These are phyloP conservation scores for Ceratitis capitata DNA, from an alignment of 1,140 invertebrate species.

Conservation along the genomic window DNA sequence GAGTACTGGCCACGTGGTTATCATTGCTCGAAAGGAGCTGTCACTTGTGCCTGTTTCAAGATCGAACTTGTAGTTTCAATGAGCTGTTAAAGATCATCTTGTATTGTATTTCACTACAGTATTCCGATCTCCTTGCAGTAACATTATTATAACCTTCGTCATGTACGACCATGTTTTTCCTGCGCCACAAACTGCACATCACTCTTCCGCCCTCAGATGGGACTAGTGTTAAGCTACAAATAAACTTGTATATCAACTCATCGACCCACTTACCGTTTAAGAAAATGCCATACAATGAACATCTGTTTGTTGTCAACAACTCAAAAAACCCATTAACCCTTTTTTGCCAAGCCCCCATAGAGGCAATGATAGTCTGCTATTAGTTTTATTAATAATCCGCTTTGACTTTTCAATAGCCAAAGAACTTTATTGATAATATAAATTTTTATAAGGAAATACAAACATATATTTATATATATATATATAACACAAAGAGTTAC, in stretches of 20 bases:
- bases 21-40: too few species aligned
- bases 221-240: too few species aligned
- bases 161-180: too few species aligned
- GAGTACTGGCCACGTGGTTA: too few species aligned
- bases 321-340: slow-evolving; percentile 18
- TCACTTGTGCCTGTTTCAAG: too few species aligned
- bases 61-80: too few species aligned
- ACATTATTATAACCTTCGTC: too few species aligned
- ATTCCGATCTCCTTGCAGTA: too few species aligned
- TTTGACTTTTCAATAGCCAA: neutral
- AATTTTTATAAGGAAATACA: neutral
- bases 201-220: too few species aligned
- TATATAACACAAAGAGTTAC: neutral
- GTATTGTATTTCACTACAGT: too few species aligned
- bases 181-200: too few species aligned
- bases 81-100: too few species aligned
- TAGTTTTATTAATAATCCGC: slow-evolving; percentile 14
- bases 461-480: neutral
- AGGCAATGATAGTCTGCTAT: neutral
- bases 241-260: neutral
- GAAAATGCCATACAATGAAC: neutral
- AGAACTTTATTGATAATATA: slow-evolving; percentile 23
- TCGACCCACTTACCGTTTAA: neutral
- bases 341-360: neutral
- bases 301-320: slow-evolving; percentile 3